phyloP scores from a whole-genome alignment of 2,797 vertebrate genomes.

The Oophaga sylvatica region DNA sequence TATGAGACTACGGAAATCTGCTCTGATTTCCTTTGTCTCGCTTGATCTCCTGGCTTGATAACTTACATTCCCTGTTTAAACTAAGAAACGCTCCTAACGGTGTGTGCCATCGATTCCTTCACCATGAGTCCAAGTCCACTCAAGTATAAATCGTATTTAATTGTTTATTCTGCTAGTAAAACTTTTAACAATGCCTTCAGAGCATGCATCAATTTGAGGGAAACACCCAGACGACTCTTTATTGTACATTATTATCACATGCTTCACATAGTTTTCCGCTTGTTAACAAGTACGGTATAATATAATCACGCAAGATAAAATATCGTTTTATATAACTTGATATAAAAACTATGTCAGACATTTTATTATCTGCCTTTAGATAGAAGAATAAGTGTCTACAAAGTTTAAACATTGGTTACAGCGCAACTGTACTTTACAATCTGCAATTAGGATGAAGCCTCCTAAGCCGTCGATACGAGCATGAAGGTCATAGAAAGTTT shows the following conservation, averaged over 20 bases:
- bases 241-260: constrained; percentile 28
- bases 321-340: neutral
- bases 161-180: constrained; percentile 13
- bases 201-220: constrained; percentile 15
- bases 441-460: no score
- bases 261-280: constrained; percentile 25
- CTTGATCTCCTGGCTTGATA: constrained; percentile 23
- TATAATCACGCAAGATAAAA: neutral
- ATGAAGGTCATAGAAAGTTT: no score
- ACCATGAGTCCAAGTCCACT: constrained; percentile 26
- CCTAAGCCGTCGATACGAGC: no score
- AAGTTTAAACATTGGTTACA: neutral
- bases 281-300: constrained; percentile 6
- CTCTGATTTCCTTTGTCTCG: constrained; percentile 19
- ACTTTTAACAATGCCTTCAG: constrained; percentile 32
- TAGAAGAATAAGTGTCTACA: neutral
- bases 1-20: constrained; percentile 16
- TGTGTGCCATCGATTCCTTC: constrained; percentile 7
- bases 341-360: constrained; percentile 5
- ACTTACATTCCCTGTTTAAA: constrained; percentile 2
- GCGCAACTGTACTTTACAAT: no score
- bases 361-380: neutral
- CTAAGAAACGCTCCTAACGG: neutral
- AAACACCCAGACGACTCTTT: neutral
- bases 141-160: constrained; percentile 18